These are phyloP conservation scores for Lagopus muta DNA, from an alignment of 2,113 vertebrate species.

Conservation along the genomic window DNA sequence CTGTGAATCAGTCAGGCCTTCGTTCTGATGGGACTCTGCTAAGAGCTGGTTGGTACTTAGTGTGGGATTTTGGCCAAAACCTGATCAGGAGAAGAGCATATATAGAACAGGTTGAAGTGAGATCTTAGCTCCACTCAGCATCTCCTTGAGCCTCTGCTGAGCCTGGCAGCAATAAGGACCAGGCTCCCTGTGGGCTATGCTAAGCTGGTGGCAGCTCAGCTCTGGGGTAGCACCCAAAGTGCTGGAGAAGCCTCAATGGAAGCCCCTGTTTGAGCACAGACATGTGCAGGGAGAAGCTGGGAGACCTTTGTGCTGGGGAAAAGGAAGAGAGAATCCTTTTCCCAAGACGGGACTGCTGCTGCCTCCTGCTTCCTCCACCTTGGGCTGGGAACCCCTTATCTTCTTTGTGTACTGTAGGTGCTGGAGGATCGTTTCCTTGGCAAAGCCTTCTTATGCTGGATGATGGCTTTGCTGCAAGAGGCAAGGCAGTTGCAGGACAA, in stretches of 20 bases:
- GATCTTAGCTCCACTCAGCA: neutral
- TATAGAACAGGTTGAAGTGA: neutral
- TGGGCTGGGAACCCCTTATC: slow-evolving; percentile 1
- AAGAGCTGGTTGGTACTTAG: neutral
- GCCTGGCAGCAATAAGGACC: neutral
- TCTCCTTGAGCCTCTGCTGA: neutral
- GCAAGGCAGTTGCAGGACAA: fast-evolving
- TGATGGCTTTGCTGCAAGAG: neutral
- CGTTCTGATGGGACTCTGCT: neutral
- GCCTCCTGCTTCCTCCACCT: slow-evolving; percentile 26
- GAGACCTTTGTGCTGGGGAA: neutral
- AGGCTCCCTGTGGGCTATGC: neutral
- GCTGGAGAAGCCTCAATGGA: neutral
- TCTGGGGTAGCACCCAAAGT: neutral
- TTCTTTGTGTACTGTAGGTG: neutral
- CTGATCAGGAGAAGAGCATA: neutral
- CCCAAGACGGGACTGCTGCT: neutral
- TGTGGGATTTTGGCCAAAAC: neutral
- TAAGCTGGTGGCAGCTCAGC: neutral
- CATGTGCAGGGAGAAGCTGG: neutral
- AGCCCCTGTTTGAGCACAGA: fast-evolving
- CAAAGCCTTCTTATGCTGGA: neutral
- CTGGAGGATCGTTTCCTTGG: neutral
- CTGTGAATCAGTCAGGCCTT: neutral
- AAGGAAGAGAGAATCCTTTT: slow-evolving; percentile 26